Percentiles rank a stretch among this genome's conserved stretches.
phyloP scores from a whole-genome alignment of 1,140 invertebrate genomes.

The Heliconius nattereri region DNA sequence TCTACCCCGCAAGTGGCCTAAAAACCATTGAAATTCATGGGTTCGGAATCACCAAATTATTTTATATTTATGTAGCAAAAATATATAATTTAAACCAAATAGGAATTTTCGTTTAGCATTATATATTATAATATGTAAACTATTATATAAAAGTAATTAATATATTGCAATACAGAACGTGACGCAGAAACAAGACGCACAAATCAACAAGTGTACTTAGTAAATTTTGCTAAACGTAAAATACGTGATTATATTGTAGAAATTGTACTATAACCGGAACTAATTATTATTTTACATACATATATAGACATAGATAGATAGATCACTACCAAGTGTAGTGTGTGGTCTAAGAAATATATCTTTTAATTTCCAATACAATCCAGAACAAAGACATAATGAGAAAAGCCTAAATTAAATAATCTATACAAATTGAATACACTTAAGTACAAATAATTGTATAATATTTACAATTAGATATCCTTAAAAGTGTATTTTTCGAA shows the following conservation, averaged over 20 bases:
- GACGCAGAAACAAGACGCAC: neutral
- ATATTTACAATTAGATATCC: neutral
- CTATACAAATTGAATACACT: neutral
- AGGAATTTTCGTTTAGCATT: too few species aligned
- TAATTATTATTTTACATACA: constrained; percentile 11
- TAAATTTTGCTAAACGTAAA: constrained; percentile 23
- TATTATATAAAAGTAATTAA: neutral
- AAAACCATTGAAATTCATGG: too few species aligned
- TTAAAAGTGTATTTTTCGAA: neutral
- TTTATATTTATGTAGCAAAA: too few species aligned
- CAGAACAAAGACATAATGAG: constrained; percentile 10
- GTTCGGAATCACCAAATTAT: too few species aligned
- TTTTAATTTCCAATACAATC: neutral
- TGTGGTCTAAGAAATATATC: neutral
- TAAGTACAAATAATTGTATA: neutral
- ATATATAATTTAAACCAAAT: too few species aligned
- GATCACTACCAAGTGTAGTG: neutral
- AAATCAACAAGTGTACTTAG: constrained; percentile 20
- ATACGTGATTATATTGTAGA: constrained; percentile 3
- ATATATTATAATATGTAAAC: too few species aligned
- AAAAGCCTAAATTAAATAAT: neutral
- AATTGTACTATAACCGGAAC: constrained; percentile 26
- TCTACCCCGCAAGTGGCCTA: too few species aligned
- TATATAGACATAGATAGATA: neutral
- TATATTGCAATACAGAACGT: constrained; percentile 7